Conservation (phyloP, 2,888 invertebrate species). For the Idaea dimidiata region DNA sequence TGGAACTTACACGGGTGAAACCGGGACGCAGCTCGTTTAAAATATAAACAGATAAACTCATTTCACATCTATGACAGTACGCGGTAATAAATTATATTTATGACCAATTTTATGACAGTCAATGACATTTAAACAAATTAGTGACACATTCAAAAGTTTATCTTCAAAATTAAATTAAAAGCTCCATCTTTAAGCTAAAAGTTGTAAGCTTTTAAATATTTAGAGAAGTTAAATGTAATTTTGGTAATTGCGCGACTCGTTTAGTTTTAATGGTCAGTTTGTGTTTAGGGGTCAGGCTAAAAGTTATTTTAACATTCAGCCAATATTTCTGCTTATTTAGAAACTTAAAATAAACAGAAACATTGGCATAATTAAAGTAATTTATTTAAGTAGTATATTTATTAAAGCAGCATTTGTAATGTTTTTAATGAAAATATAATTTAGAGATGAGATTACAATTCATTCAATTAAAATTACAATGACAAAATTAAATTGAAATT, state of each 20-base stretch:
- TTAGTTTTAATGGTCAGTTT: neutral
- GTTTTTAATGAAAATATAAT: too few species aligned
- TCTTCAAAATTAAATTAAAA: neutral
- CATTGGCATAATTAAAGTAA: too few species aligned
- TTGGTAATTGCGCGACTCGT: neutral
- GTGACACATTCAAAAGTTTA: neutral
- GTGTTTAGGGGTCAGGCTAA: neutral
- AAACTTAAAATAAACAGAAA: too few species aligned
- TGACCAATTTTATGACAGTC: neutral
- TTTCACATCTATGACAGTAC: neutral
- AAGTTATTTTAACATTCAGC: neutral
- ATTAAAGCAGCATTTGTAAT: too few species aligned
- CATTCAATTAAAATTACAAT: too few species aligned
- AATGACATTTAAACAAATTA: neutral
- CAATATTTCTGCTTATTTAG: neutral
- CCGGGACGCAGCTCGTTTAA: too few species aligned
- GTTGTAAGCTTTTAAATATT: conserved; percentile 1
- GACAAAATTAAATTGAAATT: too few species aligned
- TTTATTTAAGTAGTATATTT: too few species aligned
- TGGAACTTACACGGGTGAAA: too few species aligned
- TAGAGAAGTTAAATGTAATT: neutral
- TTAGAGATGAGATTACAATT: too few species aligned
- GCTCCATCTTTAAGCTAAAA: neutral
- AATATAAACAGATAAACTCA: neutral
- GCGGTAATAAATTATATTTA: neutral